Base-by-base conservation (phyloP, 2,797 vertebrate species). In the Galago senegalensis region DNA sequence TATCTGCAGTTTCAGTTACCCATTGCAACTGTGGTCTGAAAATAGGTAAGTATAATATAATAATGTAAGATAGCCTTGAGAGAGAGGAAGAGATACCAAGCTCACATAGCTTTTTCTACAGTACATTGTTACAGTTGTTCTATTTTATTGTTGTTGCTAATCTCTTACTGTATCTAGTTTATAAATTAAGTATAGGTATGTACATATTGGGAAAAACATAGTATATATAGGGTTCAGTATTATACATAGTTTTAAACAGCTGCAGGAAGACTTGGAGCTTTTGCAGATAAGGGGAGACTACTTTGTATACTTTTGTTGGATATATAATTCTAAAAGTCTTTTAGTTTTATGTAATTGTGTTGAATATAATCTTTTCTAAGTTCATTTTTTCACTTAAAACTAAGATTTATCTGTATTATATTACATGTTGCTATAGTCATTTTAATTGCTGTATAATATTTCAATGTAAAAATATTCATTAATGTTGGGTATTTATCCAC, bases 321-420 rank as follows among this genome's bases (percentile, higher is more conserved):
- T 77, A 37, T 86, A 34, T 79, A 70, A 69, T 94, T 72, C 12
- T 79, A 43, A 94, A 90, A 75, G 20, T 85, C 21, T 69, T 79
- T 88, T 72, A 49, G 14, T 87, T 70, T 92, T 85, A 60, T 65
- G 40, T 72, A 91, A 56, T 82, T 93, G 9, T 88, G 40, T 91
- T 94, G 29, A 82, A 69, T 91, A 79, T 91, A 69, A 56, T 89
- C 27, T 83, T 93, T 95, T 60, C 31, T 14, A 91, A 65, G 17
- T 88, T 93, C 60, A 31, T 79, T 88, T 95, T 95, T 92, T 69
- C 16, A 89, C 56, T 31, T 90, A 11, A 76, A 70, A 82, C 9
- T 93, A 80, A 89, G 70, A 89, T 76, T 86, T 81, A 67, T 79
- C 29, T 18, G 31, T 83, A 43, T 67, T 89, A 79, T 67, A 79